A percentile compares a stretch with the other conserved stretches of the same genome.
Conservation (phyloP, 2,888 invertebrate species). For the Petrolisthes cinctipes region DNA sequence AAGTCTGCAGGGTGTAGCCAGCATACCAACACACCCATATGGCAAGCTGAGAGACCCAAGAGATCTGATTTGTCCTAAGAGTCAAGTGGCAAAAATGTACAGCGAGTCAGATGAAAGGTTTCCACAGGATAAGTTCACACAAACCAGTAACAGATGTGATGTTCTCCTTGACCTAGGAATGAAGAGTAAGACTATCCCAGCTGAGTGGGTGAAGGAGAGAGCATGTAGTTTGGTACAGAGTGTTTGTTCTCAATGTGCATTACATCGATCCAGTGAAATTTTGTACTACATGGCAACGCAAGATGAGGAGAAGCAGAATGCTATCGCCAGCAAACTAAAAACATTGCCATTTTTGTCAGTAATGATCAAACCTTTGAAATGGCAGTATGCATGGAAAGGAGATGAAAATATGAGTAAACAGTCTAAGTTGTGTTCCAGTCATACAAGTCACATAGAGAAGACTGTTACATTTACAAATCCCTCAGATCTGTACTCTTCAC, state of each 20-base stretch:
- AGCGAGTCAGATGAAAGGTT: conserved; percentile 40
- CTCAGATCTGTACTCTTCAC: conserved; percentile 5
- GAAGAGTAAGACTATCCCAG: not conserved
- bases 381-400: conserved; percentile 27
- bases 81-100: conserved; percentile 9
- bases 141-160: not conserved
- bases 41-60: conserved; percentile 10
- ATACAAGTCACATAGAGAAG: not conserved
- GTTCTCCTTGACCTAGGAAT: conserved; percentile 17
- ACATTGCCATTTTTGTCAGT: conserved; percentile 40
- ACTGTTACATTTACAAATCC: not conserved
- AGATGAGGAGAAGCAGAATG: not conserved
- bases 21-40: conserved; percentile 29
- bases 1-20: not conserved
- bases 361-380: conserved; percentile 30
- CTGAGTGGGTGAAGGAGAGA: conserved; percentile 25
- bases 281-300: conserved; percentile 14
- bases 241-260: conserved; percentile 28
- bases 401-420: not conserved
- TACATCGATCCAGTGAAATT: conserved; percentile 2
- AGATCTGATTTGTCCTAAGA: conserved; percentile 17
- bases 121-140: conserved; percentile 15
- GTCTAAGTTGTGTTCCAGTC: not conserved
- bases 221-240: not conserved
- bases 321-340: not conserved